Evolutionary conservation across 2,113 vertebrate species (phyloP).

Genomic region (Carassius auratus): DNA sequence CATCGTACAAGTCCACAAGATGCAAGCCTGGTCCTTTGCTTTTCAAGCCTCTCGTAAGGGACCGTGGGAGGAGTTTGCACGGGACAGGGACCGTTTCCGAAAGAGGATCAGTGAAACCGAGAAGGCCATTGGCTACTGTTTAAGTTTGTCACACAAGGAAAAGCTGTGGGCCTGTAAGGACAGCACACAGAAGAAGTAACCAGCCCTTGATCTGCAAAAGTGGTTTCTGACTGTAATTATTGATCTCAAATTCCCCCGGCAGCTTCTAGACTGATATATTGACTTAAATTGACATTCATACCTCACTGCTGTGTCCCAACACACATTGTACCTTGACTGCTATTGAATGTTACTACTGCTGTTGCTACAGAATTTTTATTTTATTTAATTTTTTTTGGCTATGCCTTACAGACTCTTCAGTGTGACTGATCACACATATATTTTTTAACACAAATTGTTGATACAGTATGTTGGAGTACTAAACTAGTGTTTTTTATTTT

Average conservation of each 20-base stretch:
- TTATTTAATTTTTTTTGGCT: constrained; percentile 54
- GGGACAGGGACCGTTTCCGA: constrained; percentile 83
- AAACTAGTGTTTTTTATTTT: too few relatives aligned
- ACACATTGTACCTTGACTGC: constrained; percentile 61
- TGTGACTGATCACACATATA: constrained; percentile 58
- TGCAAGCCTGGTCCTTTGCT: constrained; percentile 83
- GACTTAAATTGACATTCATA: constrained; percentile 55
- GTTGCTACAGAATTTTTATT: too few relatives aligned
- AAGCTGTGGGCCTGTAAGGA: constrained; percentile 63
- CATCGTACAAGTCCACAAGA: constrained; percentile 76
- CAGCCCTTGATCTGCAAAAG: constrained; percentile 24
- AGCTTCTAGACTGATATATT: background rate
- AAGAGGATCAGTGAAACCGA: constrained; percentile 76
- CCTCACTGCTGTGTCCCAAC: constrained; percentile 61
- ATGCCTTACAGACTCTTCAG: constrained; percentile 72
- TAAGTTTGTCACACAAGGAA: constrained; percentile 72
- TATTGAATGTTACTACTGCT: constrained; percentile 31
- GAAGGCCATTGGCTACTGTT: constrained; percentile 73
- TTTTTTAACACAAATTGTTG: constrained; percentile 13
- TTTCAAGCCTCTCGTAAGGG: constrained; percentile 80
- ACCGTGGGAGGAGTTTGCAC: constrained; percentile 84
- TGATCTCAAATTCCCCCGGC: background rate
- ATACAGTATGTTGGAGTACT: too few relatives aligned
- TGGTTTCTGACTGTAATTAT: background rate
- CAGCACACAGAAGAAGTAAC: constrained; percentile 23